Evolutionary conservation across 2,888 invertebrate genomes (phyloP), one percentile per base, ranked within the genome.

Genomic region (Fragum whitleyi): DNA sequence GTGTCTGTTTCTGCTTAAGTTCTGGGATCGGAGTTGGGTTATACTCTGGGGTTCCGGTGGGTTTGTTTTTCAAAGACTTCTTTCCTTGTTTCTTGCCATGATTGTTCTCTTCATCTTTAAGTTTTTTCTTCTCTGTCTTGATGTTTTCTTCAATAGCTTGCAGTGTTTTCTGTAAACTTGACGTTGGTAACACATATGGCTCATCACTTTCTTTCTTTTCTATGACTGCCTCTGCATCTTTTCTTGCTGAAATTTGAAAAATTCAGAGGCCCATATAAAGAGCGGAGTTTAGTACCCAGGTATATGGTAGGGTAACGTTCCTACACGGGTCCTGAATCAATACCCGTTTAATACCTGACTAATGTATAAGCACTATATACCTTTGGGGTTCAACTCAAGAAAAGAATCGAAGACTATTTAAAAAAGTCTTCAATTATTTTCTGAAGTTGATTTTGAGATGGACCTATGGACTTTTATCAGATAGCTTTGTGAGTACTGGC

Each of bases 21-120:
- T 89, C 85, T 65, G 72, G 79, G 53, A 90, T 86, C 7, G 92
- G 91, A 21, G 91, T 92, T 29, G 91, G 92, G 39, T 89, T 90
- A 79, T 92, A 92, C 55, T 87, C 86, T 32, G 90, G 90, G 14
- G 88, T 82, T 39, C 81, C 78, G 36, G 81, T 84, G 29, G 84
- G 81, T 71, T 79, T 79, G 29, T 74, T 82, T 42, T 65, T 74
- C 62, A 72, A 51, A 11, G 57, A 32, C 21, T 26, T 61, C 26
- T 42, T 73, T 65, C 23, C 51, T 59, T 69, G 72, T 53, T 53
- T 59, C 23, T 57, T 47, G 3, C 39, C 73, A 32, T 53, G 61
- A 21, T 26, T 57, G 28, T 75, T 36, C 32, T 42, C 36, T 36
- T 29, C 39, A 55, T 70, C 68, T 47, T 75, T 80, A 26, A 86